Evolutionary conservation across 2,113 vertebrate genomes (phyloP).

Genomic region (Brachionichthys hirsutus): DNA sequence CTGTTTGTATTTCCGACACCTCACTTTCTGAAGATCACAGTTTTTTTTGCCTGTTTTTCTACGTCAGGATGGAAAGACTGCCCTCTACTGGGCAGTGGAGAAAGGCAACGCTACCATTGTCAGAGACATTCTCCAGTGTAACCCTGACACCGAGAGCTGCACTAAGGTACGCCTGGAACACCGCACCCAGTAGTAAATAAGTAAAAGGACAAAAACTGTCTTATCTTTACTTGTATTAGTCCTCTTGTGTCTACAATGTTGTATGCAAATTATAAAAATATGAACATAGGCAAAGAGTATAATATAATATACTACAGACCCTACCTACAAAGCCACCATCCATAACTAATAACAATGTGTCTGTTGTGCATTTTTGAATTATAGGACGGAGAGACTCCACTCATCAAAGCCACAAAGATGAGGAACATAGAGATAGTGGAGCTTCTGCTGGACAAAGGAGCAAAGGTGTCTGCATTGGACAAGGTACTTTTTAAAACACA

Average conservation of each 20-base stretch:
- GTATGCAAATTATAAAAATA: too few species aligned
- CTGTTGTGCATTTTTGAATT: conserved; percentile 13
- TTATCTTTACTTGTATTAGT: too few species aligned
- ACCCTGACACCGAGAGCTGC: conserved; percentile 94
- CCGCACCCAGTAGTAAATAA: neutral
- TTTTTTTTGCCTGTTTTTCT: conserved; percentile 10
- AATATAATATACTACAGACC: too few species aligned
- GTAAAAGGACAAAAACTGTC: too few species aligned
- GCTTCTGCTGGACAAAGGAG: conserved; percentile 94
- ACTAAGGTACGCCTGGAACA: conserved; percentile 84
- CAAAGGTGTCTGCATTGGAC: conserved; percentile 93
- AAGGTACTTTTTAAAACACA: conserved; percentile 73
- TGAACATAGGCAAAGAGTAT: too few species aligned
- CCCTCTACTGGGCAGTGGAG: conserved; percentile 97
- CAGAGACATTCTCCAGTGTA: conserved; percentile 96
- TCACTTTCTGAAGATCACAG: neutral
- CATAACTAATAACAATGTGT: too few species aligned
- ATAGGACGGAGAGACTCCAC: conserved; percentile 93
- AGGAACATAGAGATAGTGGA: conserved; percentile 97
- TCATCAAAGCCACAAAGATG: conserved; percentile 99
- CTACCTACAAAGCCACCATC: too few species aligned
- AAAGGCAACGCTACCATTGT: conserved; percentile 97
- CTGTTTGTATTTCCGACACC: neutral
- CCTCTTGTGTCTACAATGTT: too few species aligned
- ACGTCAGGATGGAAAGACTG: conserved; percentile 92